Base-by-base conservation (phyloP, 2,113 vertebrate genomes). In the Passer domesticus region DNA sequence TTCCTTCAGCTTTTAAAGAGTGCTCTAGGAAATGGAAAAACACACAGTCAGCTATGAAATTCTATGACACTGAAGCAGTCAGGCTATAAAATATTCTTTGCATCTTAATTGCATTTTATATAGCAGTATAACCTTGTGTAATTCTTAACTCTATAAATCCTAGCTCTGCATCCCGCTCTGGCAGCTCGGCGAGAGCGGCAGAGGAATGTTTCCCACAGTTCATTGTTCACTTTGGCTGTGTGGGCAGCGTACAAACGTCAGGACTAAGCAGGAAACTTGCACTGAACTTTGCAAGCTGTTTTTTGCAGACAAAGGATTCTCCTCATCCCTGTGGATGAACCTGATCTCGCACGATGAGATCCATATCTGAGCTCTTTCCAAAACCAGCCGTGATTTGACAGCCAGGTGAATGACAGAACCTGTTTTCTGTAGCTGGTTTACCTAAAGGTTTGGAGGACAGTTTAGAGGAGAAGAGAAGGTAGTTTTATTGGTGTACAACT, bases 81-180 rank as follows among this genome's bases (percentile, higher is more conserved):
- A 95, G 35, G 74, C 83, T 92, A n/a, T 88, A 95, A 88, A 90
- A 87, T 70, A 84, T 76, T 89, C 77, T 91, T 94, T 87, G 62
- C 80, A 95, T 95, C 89, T 69, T 89, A 94, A 96, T 94, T 96
- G 89, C 93, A 87, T 95, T 97, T 96, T 97, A 96, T 96, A 89
- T 87, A 93, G 93, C 88, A 7, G 2, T 68, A 89, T 95, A 97
- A 95, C 95, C 94, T 84, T 90, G 86, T 95, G 47, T 79, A 80
- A 93, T 81, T 96, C 91, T 95, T 94, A 87, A 62, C 68, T 97
- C 88, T 84, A 66, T 96, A 96, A 97, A 94, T 89, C 90, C 92
- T 89, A 84, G 83, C 80, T 73, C 84, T 89, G 86, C 88, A 95
- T 90, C 81, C 94, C 41, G 27, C n/a, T 62, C 86, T 79, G 69